Base-by-base conservation (phyloP, 2,888 invertebrate genomes). In the Lepidocyrtinus sp. region DNA sequence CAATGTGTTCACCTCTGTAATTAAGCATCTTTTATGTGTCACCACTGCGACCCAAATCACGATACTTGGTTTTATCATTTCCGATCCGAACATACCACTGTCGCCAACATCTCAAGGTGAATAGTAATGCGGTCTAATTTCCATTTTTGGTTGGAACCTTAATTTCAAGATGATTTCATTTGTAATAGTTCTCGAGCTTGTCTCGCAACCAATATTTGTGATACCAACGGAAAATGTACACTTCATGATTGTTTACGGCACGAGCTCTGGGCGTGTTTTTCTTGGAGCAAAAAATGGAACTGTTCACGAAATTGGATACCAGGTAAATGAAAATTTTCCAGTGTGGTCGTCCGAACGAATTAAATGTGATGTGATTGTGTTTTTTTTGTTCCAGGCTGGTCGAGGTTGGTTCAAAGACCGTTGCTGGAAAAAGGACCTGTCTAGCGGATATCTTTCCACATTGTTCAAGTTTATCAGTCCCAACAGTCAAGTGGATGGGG, bases 41-140 rank as follows among this genome's bases (percentile, higher is more conserved):
- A 95, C 97, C 15, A 99, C 99, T n/a, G 94, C 97, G 24, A 93
- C 96, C 62, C 98, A 99, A 90, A 94, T 99, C 86, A 93, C 96
- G 70, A 92, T 97, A 46, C 91, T 97, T 87, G 97, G 96, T 87
- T 92, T 94, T 86, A 91, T 91, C 59, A 22, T 83, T 1, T 75
- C 71, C 7, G 78, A 75, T 9, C 70, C 79, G 1, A 79, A 22
- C 15, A 2, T 78, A 22, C 76, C 82, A 9, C 74, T 74, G 74
- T 74, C 82, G 25, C 64, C 78, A 17, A 36, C 78, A 59, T 55
- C 77, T 2, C 73, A 73, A 68, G 81, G 81, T 63, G 1, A 45
- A 63, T 36, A 17, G 25, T 2, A 12, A 50, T 21, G 69, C 27
- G 36, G 21, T 36, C 17, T 59, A n/a, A n/a, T n/a, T n/a, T n/a